Evolutionary conservation across 2,113 vertebrate genomes (phyloP), one percentile per base, ranked within the genome.

Genomic region (Trochalopteron elliotii): DNA sequence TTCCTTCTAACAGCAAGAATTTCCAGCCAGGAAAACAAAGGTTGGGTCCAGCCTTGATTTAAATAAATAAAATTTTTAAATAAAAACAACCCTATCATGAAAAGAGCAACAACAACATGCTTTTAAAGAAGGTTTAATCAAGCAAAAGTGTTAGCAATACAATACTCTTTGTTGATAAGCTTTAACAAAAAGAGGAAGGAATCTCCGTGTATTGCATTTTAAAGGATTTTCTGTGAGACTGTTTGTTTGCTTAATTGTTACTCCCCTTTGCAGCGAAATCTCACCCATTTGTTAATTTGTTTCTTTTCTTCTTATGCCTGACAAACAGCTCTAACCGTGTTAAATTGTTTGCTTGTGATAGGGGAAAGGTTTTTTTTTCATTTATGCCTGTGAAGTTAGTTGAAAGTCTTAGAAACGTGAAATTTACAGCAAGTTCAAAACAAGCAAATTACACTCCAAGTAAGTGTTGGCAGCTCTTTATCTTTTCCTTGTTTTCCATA

Each of bases 401-500:
- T 97, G 94, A 97, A 96, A 97, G 83, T 94, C 95, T 95, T 69
- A 94, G 94, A 94, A 97, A 97, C 5, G 3, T 89, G 87, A 97
- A 95, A 96, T 96, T 87, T 94, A 75, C 92, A 77, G 94, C 83
- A 96, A 96, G 90, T 97, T 97, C 93, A 93, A 89, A 96, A 91
- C 60, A 94, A 83, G 93, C 44, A 39, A 94, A 94, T 97, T 96
- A 90, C 67, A 91, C 74, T 96, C 87, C 83, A 93, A 94, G 60
- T 70, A 96, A 94, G 86, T 53, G 93, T 89, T 74, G 67, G 93
- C 61, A 82, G 88, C 78, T 92, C 93, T 96, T 97, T 97, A 95
- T 95, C 94, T 96, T 97, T 94, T 90, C 87, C 94, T 96, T 83
- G 49, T 97, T 97, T 97, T 96, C 90, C 94, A 76, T 97, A 87